phyloP scores from a whole-genome alignment of 1,140 invertebrate genomes.

The Musca vetustissima region DNA sequence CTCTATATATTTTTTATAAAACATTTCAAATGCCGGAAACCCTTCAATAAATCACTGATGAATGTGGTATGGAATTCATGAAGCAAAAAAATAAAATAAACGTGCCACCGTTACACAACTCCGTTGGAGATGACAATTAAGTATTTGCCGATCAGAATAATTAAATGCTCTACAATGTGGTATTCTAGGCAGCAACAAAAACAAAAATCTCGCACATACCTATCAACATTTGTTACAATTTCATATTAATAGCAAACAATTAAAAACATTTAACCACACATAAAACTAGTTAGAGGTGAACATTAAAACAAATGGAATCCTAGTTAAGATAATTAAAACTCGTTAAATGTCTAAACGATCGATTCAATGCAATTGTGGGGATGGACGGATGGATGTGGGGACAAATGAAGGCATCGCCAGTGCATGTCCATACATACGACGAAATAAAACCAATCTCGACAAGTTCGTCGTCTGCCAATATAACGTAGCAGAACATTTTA shows the following conservation, averaged over 20 bases:
- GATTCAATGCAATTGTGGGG: too few relatives aligned
- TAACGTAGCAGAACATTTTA: conserved; percentile 8
- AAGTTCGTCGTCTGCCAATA: too few relatives aligned
- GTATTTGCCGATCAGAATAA: background rate
- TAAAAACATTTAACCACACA: conserved; percentile 16
- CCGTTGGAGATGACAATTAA: background rate
- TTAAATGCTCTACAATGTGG: background rate
- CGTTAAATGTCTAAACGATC: background rate
- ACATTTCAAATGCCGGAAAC: background rate
- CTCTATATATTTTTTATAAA: background rate
- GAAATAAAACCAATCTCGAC: too few relatives aligned
- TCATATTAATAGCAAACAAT: background rate
- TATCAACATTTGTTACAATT: background rate
- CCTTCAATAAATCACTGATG: too few relatives aligned
- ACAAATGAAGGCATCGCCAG: too few relatives aligned
- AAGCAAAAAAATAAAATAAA: background rate
- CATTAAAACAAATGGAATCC: conserved; percentile 13
- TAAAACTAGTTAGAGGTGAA: conserved; percentile 1
- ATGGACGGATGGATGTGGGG: too few relatives aligned
- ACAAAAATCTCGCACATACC: too few relatives aligned
- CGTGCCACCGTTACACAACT: background rate
- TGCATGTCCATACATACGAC: background rate
- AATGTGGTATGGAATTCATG: background rate
- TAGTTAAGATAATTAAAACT: conserved; percentile 1
- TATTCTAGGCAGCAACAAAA: background rate